These are phyloP conservation scores for Sandelia bainsii DNA, from an alignment of 2,797 vertebrate genomes.

Conservation along the genomic window DNA sequence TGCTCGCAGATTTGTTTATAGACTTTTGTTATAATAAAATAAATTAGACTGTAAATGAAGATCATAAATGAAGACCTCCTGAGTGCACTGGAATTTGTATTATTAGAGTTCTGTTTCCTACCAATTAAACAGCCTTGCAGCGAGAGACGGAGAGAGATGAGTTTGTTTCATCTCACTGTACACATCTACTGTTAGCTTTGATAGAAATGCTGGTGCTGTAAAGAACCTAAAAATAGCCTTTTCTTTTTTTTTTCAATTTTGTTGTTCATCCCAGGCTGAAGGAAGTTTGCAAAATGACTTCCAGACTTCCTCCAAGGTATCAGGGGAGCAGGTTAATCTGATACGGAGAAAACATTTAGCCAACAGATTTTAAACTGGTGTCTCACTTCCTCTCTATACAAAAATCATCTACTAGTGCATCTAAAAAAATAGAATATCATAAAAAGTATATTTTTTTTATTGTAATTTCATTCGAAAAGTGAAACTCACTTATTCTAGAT, in stretches of 20 bases:
- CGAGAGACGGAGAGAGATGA: conserved; percentile 11
- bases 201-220: background rate
- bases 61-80: too few relatives aligned
- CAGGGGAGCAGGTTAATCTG: conserved; percentile 24
- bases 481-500: too few relatives aligned
- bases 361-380: conserved; percentile 6
- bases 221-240: background rate
- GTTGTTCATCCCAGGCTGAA: background rate
- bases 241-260: background rate
- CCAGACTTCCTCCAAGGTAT: conserved; percentile 30
- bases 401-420: background rate
- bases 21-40: too few relatives aligned
- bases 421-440: too few relatives aligned
- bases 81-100: too few relatives aligned
- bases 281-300: conserved; percentile 23
- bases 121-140: conserved; percentile 20
- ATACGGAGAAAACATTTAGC: conserved; percentile 46
- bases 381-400: conserved; percentile 22
- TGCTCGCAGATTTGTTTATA: too few relatives aligned
- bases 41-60: too few relatives aligned
- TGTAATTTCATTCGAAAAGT: too few relatives aligned
- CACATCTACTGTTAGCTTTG: conserved; percentile 17
- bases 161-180: conserved; percentile 43
- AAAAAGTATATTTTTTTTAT: too few relatives aligned
- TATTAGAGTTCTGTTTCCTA: conserved; percentile 5